Percentiles rank a stretch among this genome's conserved stretches.
Evolutionary conservation across 2,888 invertebrate genomes (phyloP).

Genomic region (Lysandra bellargus): DNA sequence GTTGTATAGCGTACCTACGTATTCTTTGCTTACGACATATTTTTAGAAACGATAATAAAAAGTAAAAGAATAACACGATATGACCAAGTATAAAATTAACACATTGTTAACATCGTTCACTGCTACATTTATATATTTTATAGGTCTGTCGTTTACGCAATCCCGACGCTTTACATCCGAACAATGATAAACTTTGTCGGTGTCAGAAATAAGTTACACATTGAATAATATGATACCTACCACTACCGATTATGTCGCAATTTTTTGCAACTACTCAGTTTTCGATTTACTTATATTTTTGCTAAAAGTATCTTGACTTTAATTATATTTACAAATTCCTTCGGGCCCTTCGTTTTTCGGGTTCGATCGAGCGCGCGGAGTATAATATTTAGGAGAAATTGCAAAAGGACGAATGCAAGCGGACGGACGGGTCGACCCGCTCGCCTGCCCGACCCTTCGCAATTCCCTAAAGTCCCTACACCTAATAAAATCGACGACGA

Average conservation of each 20-base stretch:
- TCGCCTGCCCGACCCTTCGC: conserved; percentile 45
- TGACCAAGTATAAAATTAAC: background rate
- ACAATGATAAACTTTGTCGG: conserved; percentile 77
- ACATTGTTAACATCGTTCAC: conserved; percentile 9
- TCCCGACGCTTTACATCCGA: conserved; percentile 74
- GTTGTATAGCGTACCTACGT: background rate
- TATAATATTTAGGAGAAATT: conserved; percentile 63
- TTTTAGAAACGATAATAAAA: background rate
- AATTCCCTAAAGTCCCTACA: conserved; percentile 54
- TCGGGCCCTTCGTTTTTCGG: conserved; percentile 6
- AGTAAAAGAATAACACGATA: background rate
- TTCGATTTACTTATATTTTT: background rate
- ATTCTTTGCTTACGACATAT: background rate
- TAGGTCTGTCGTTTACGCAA: conserved; percentile 63
- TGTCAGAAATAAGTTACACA: conserved; percentile 48
- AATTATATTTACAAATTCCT: background rate
- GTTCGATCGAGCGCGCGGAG: conserved; percentile 39
- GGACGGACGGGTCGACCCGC: conserved; percentile 59
- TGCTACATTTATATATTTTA: conserved; percentile 28
- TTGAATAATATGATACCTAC: conserved; percentile 9
- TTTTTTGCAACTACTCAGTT: background rate
- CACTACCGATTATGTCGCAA: background rate
- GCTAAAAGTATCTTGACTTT: background rate
- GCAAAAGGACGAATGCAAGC: conserved; percentile 69
- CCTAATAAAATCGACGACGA: conserved; percentile 40